Conservation (phyloP, 1,140 invertebrate genomes). For the Drosophila sucinea region DNA sequence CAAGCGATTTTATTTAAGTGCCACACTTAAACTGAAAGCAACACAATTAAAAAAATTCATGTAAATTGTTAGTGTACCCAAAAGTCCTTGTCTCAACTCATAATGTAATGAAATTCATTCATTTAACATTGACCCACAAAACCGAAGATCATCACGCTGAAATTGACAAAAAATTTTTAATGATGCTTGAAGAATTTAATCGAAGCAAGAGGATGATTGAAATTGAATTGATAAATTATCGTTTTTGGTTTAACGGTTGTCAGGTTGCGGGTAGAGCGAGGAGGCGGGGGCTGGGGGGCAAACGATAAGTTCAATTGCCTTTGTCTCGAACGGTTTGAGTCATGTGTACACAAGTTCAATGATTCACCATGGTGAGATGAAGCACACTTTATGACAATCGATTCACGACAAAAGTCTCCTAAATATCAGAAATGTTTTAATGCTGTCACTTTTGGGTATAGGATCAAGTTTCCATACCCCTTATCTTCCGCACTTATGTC, state of each 20-base stretch:
- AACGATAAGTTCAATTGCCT: slow-evolving; percentile 12
- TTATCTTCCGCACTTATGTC: neutral
- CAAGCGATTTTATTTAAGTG: too few relatives aligned
- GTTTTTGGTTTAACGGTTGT: neutral
- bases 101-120: neutral
- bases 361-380: slow-evolving; percentile 33
- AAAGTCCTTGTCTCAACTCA: neutral
- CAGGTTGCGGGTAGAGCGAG: neutral
- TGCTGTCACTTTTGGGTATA: slow-evolving; percentile 22
- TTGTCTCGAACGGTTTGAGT: slow-evolving; percentile 36
- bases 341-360: slow-evolving; percentile 22
- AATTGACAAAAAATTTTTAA: slow-evolving; percentile 13
- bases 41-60: too few relatives aligned
- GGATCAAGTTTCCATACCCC: neutral
- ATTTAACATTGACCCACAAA: slow-evolving; percentile 11
- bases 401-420: neutral
- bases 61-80: neutral
- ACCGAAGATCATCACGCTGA: neutral
- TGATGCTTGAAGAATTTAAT: slow-evolving; percentile 13
- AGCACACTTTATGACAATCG: slow-evolving; percentile 6
- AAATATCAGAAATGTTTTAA: slow-evolving; percentile 1
- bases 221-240: slow-evolving; percentile 9
- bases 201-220: neutral
- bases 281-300: too few relatives aligned
- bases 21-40: too few relatives aligned